Conservation (phyloP, 2,797 vertebrate species). For the Naso thynnoides region DNA sequence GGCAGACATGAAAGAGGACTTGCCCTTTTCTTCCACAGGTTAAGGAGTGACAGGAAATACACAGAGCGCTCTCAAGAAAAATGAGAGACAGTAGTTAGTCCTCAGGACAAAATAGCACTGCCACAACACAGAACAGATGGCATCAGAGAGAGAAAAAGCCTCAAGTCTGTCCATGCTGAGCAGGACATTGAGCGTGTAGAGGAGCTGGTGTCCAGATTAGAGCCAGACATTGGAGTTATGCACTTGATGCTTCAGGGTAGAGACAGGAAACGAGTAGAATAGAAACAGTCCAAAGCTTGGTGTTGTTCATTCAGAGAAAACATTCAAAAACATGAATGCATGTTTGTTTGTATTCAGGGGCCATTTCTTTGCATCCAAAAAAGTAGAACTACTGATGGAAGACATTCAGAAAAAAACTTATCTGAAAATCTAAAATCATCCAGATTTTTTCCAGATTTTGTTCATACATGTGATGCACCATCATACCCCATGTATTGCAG, state of each 20-base stretch:
- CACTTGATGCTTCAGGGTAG: conserved; percentile 45
- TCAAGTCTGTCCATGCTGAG: conserved; percentile 33
- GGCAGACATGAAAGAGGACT: conserved; percentile 47
- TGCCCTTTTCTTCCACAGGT: conserved; percentile 73
- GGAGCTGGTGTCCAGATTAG: conserved; percentile 37
- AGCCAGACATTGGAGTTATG: conserved; percentile 45
- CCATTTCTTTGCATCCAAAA: conserved; percentile 37
- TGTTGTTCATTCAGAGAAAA: conserved; percentile 32
- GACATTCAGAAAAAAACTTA: conserved; percentile 25
- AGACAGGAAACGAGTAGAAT: conserved; percentile 28
- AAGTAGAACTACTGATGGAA: conserved; percentile 36
- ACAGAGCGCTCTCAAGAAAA: conserved; percentile 61
- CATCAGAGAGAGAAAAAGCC: conserved; percentile 9
- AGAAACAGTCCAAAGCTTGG: conserved; percentile 43
- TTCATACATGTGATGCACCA: conserved; percentile 16
- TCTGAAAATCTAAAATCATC: conserved; percentile 29
- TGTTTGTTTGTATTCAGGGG: conserved; percentile 48
- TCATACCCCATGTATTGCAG: conserved; percentile 20
- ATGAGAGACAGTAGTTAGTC: conserved; percentile 60
- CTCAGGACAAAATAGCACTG: conserved; percentile 67
- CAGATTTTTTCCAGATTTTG: conserved; percentile 35
- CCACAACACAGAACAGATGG: conserved; percentile 28
- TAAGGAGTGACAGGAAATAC: conserved; percentile 81
- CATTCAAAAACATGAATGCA: conserved; percentile 49
- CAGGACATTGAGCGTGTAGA: conserved; percentile 16